Evolutionary conservation across 2,113 vertebrate genomes (phyloP).

Genomic region (Genyomyrus donnyi): DNA sequence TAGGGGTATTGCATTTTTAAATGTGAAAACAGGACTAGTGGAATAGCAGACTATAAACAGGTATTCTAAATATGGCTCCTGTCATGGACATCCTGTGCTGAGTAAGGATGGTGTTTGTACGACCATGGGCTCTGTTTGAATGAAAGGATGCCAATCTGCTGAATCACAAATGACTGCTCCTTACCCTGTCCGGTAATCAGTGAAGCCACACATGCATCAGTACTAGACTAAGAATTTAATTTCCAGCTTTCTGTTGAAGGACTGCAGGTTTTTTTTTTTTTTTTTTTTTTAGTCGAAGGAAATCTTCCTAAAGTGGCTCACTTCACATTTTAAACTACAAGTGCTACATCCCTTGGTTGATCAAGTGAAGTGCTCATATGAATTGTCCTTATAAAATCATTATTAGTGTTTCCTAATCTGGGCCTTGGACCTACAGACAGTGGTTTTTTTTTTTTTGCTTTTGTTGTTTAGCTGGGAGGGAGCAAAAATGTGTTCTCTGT

Average conservation of each 20-base stretch:
- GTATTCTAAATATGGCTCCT: not conserved
- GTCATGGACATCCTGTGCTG: not conserved
- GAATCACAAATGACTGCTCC: not conserved
- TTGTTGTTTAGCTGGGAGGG: not conserved
- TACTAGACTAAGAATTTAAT: not conserved
- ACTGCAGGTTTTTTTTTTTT: too few relatives aligned
- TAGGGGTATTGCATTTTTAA: not conserved
- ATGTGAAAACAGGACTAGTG: not conserved
- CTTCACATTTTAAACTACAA: not conserved
- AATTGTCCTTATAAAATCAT: not conserved
- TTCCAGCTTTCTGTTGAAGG: not conserved
- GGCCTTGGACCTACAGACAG: not conserved
- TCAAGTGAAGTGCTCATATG: not conserved
- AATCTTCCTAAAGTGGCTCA: not conserved
- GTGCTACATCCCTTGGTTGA: not conserved
- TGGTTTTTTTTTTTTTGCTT: too few relatives aligned
- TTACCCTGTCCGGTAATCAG: not conserved
- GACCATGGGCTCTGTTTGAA: not conserved
- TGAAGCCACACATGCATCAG: not conserved
- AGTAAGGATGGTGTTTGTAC: not conserved
- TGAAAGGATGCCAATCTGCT: not conserved
- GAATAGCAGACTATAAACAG: not conserved
- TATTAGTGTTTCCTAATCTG: not conserved
- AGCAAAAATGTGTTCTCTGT: not conserved
- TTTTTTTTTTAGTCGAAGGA: too few relatives aligned